Evolutionary conservation across 2,888 invertebrate genomes (phyloP).

Genomic region (Archaeoteleia sp.): DNA sequence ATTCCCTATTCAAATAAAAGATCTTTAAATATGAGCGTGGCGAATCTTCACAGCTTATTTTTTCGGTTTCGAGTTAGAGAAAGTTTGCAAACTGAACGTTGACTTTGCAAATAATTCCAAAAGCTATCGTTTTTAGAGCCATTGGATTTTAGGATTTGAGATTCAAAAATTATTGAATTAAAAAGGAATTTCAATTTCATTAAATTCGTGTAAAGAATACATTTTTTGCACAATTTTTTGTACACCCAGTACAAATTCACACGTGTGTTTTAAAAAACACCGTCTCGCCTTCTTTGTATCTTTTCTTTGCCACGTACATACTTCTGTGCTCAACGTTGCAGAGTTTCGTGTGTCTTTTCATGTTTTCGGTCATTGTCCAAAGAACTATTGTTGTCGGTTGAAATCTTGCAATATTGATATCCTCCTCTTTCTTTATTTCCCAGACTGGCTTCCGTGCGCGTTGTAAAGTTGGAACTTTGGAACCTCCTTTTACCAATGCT

Average conservation of each 20-base stretch:
- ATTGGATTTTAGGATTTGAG: background rate
- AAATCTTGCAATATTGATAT: conserved; percentile 4
- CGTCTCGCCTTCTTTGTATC: too few relatives aligned
- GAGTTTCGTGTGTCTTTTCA: conserved; percentile 1
- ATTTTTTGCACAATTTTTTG: too few relatives aligned
- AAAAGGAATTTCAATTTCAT: too few relatives aligned
- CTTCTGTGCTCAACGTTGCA: too few relatives aligned
- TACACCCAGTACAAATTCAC: too few relatives aligned
- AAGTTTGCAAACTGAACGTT: conserved; percentile 1
- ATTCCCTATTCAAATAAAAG: conserved; percentile 2
- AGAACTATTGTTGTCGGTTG: background rate
- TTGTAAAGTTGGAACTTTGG: background rate
- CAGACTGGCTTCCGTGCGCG: background rate
- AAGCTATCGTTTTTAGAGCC: conserved; percentile 1
- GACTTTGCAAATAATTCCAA: conserved; percentile 5
- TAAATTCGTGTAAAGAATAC: too few relatives aligned
- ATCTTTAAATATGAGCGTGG: conserved; percentile 1
- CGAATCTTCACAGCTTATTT: conserved; percentile 1
- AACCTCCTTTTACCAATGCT: conserved; percentile 1
- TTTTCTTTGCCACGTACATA: too few relatives aligned
- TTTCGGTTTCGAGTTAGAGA: background rate
- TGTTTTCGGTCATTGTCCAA: background rate
- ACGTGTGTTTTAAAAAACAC: too few relatives aligned
- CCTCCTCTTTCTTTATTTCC: conserved; percentile 2
- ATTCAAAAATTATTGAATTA: too few relatives aligned